phyloP scores from a whole-genome alignment of 2,113 vertebrate species.

The Chlorocebus sabaeus region DNA sequence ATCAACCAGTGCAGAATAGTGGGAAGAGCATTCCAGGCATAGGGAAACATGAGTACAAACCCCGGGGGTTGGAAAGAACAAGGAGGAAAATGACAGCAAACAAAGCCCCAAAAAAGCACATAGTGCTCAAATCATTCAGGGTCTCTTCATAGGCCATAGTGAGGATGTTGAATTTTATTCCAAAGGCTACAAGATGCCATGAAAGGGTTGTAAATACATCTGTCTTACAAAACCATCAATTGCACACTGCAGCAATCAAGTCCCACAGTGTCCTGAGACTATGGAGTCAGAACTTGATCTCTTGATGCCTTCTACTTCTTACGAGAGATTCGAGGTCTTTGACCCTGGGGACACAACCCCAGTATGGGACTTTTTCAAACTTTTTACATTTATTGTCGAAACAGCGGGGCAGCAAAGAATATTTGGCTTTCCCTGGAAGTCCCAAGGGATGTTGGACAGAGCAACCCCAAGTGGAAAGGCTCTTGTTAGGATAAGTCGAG shows the following conservation, averaged over 20 bases:
- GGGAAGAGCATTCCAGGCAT: background rate
- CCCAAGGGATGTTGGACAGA: background rate
- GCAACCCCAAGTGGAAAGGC: too few relatives aligned
- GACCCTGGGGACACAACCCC: background rate
- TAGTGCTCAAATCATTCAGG: background rate
- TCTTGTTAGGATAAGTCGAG: background rate
- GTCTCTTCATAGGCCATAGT: background rate
- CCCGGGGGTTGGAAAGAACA: background rate
- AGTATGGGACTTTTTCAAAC: background rate
- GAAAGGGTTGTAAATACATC: background rate
- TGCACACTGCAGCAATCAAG: background rate
- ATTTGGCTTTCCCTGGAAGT: background rate
- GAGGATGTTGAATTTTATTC: background rate
- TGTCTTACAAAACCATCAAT: background rate
- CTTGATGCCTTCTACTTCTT: background rate
- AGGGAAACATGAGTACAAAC: background rate
- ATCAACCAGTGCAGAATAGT: background rate
- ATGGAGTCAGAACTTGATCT: background rate
- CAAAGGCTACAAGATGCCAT: background rate
- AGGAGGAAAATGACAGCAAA: background rate
- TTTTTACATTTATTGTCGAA: background rate
- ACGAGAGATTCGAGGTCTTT: background rate
- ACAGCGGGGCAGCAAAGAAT: background rate
- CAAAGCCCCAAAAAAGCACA: background rate
- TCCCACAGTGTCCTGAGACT: background rate